Percentiles rank a stretch among this genome's conserved stretches.
Conservation (phyloP, 53 echinoderm and acorn worm species). For the Stichopus horrens region DNA sequence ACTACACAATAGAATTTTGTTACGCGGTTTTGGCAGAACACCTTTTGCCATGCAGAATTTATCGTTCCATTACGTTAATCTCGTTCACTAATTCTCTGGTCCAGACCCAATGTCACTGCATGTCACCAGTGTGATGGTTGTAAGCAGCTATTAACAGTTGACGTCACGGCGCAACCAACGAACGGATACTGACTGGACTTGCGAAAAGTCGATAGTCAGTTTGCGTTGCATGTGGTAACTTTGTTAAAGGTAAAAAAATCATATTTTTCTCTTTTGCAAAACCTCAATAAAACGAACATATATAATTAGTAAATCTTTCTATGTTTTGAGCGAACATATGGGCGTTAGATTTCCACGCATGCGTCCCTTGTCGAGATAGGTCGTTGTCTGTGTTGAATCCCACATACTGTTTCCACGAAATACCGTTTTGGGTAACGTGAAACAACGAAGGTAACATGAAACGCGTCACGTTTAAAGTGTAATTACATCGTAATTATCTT, state of each 20-base stretch:
- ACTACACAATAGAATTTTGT: no score
- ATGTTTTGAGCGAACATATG: neutral
- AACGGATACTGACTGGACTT: slow-evolving; percentile 14
- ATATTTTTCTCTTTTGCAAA: neutral
- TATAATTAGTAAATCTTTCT: neutral
- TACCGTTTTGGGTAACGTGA: neutral
- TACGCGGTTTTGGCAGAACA: no score
- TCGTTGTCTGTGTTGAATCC: neutral
- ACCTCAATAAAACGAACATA: neutral
- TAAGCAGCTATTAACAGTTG: neutral
- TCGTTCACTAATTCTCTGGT: no score
- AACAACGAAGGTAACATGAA: neutral
- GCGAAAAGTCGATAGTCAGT: neutral
- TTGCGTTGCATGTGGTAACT: neutral
- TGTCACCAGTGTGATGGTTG: no score
- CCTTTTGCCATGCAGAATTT: no score
- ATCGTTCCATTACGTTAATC: no score
- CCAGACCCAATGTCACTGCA: no score
- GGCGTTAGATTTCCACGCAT: slow-evolving; percentile 19
- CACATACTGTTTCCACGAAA: slow-evolving; percentile 28
- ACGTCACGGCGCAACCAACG: neutral
- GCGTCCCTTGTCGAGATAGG: neutral
- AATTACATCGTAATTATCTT: no score
- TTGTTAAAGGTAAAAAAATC: neutral
- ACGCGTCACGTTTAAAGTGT: no score